Conservation (phyloP, 2,113 vertebrate genomes). For the Ptilonorhynchus violaceus region DNA sequence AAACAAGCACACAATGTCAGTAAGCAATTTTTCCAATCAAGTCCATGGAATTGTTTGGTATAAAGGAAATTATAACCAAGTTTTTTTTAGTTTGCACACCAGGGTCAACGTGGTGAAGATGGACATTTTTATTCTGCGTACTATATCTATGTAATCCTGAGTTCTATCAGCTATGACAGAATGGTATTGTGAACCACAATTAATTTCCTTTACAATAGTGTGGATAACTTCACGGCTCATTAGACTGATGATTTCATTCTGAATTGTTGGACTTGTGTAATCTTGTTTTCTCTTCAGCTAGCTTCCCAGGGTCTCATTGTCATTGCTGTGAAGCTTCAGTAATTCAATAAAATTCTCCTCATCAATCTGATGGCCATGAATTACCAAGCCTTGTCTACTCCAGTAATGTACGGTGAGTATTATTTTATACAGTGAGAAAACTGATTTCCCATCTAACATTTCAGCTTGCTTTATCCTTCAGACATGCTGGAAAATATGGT, state of each 20-base stretch:
- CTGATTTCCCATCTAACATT: neutral
- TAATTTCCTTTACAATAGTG: constrained; percentile 67
- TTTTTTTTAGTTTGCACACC: neutral
- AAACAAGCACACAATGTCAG: neutral
- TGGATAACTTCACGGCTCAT: constrained; percentile 65
- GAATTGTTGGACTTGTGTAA: constrained; percentile 72
- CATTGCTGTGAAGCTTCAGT: constrained; percentile 50
- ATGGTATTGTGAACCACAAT: constrained; percentile 51
- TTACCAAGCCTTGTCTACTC: constrained; percentile 9
- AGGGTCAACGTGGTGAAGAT: neutral
- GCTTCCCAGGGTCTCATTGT: constrained; percentile 68
- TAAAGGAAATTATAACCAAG: neutral
- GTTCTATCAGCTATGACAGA: constrained; percentile 48
- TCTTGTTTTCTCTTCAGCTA: constrained; percentile 72
- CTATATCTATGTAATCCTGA: constrained; percentile 35
- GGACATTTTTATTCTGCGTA: neutral
- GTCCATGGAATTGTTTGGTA: neutral
- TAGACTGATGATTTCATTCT: constrained; percentile 65
- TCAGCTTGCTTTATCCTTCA: neutral
- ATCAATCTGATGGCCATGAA: constrained; percentile 38
- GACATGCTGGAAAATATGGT: neutral
- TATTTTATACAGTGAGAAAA: constrained; percentile 4
- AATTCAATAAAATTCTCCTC: constrained; percentile 46
- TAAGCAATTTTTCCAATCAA: neutral
- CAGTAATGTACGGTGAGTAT: neutral